Evolutionary conservation across 2,113 vertebrate species (phyloP).

Genomic region (Mellivora capensis): DNA sequence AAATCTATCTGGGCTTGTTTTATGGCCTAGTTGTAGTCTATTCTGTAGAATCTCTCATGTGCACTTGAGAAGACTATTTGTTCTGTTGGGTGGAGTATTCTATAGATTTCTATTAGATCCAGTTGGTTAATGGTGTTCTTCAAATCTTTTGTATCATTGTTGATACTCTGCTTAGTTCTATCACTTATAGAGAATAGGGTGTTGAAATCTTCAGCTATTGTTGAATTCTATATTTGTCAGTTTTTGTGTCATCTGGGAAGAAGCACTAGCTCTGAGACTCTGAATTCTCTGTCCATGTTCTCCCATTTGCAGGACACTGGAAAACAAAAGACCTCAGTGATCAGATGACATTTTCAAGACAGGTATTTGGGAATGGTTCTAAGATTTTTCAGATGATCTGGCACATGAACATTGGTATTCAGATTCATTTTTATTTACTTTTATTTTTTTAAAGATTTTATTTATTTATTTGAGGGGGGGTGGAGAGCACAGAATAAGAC

Average conservation of each 20-base stretch:
- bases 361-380: background rate
- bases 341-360: background rate
- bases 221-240: background rate
- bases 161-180: background rate
- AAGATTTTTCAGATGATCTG: background rate
- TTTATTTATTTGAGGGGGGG: no score
- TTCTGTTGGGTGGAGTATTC: background rate
- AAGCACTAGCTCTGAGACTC: background rate
- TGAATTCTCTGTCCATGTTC: background rate
- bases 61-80: background rate
- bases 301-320: background rate
- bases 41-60: background rate
- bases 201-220: background rate
- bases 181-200: background rate
- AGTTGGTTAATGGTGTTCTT: background rate
- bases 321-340: background rate
- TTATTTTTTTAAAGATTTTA: no score
- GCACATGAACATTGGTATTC: background rate
- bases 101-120: background rate
- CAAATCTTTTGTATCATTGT: background rate
- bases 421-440: background rate
- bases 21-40: accelerated
- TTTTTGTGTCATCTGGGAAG: background rate
- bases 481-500: no score
- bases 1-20: background rate